Evolutionary conservation across 2,113 vertebrate genomes (phyloP).

Genomic region (Syngnathus scovelli): DNA sequence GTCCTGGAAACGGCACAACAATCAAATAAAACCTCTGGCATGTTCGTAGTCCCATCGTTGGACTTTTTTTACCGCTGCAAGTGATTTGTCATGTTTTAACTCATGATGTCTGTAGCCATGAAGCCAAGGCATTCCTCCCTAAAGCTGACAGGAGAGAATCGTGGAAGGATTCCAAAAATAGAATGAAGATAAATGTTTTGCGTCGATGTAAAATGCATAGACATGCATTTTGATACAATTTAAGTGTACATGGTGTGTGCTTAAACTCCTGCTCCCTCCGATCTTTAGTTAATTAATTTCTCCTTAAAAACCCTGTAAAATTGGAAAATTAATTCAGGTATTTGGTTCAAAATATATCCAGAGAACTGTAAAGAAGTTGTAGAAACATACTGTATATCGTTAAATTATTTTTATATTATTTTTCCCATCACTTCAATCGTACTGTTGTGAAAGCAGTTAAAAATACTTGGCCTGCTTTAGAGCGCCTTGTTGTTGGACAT

Average conservation of each 20-base stretch:
- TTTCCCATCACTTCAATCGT: too few relatives aligned
- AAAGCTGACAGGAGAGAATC: background rate
- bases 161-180: constrained; percentile 8
- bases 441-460: too few relatives aligned
- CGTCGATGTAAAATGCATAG: background rate
- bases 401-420: too few relatives aligned
- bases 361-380: too few relatives aligned
- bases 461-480: too few relatives aligned
- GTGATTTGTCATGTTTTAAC: constrained; percentile 55
- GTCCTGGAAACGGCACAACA: constrained; percentile 45
- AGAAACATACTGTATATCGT: too few relatives aligned
- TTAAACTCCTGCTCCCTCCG: background rate
- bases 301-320: background rate
- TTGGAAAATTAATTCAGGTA: background rate
- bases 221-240: background rate
- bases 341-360: background rate
- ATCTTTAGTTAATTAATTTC: background rate
- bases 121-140: constrained; percentile 34
- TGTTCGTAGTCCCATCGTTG: constrained; percentile 48
- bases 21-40: constrained; percentile 38
- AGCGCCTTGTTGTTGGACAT: too few relatives aligned
- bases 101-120: constrained; percentile 38
- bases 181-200: constrained; percentile 6
- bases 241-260: background rate
- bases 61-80: constrained; percentile 12